These are phyloP conservation scores for Euphydryas editha DNA, from an alignment of 2,888 invertebrate genomes.

Conservation along the genomic window DNA sequence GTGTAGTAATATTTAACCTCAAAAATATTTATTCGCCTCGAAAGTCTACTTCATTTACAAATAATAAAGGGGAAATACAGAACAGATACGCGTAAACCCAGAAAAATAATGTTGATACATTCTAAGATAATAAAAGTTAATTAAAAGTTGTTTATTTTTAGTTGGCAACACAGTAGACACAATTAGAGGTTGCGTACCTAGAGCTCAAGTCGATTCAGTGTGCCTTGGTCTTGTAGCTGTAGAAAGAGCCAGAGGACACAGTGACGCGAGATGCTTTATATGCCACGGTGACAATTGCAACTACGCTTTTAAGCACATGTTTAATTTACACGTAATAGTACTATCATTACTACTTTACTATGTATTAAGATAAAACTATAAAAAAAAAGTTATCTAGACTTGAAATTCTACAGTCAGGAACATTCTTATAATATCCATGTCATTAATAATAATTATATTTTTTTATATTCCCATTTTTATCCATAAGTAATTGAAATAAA, in stretches of 20 bases:
- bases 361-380: constrained; percentile 51
- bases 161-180: constrained; percentile 77
- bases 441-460: too few species aligned
- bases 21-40: not conserved
- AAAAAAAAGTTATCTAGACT: not conserved
- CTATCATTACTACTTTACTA: constrained; percentile 53
- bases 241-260: constrained; percentile 74
- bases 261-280: constrained; percentile 72
- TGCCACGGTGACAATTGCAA: constrained; percentile 75
- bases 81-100: not conserved
- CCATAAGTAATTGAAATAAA: not conserved
- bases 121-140: too few species aligned
- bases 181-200: constrained; percentile 71
- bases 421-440: too few species aligned
- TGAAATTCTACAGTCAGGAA: not conserved
- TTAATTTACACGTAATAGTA: constrained; percentile 45
- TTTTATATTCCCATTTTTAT: not conserved
- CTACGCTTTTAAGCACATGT: constrained; percentile 48
- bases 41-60: not conserved
- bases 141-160: constrained; percentile 42
- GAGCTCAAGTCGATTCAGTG: constrained; percentile 69
- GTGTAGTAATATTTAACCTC: constrained; percentile 3
- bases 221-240: constrained; percentile 69
- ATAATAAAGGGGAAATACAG: not conserved
- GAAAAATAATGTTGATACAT: not conserved